phyloP scores from a whole-genome alignment of 1,140 invertebrate species.

The Micrasema longulum region DNA sequence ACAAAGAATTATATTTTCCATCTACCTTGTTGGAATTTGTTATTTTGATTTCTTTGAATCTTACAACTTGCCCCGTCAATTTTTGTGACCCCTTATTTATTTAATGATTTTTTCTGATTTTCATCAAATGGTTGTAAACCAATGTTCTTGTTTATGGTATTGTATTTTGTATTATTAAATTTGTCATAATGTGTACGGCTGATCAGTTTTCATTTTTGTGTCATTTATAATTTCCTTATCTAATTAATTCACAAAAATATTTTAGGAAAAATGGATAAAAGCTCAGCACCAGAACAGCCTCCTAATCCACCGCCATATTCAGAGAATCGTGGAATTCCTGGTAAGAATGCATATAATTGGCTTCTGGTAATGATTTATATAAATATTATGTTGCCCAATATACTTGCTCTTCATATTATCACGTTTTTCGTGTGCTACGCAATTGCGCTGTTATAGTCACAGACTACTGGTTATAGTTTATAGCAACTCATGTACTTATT shows the following conservation, averaged over 20 bases:
- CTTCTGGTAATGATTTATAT: background rate
- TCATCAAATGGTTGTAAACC: background rate
- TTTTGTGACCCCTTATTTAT: too few relatives aligned
- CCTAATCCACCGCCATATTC: conserved; percentile 53
- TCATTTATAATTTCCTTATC: background rate
- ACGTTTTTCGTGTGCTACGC: background rate
- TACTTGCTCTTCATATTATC: background rate
- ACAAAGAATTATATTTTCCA: too few relatives aligned
- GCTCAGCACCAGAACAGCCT: conserved; percentile 48
- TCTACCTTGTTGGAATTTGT: too few relatives aligned
- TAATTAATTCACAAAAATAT: conserved; percentile 1
- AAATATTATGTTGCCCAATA: too few relatives aligned
- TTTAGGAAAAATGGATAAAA: conserved; percentile 33
- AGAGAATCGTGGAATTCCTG: conserved; percentile 53
- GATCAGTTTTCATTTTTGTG: background rate
- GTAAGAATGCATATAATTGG: conserved; percentile 34
- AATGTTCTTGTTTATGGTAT: too few relatives aligned
- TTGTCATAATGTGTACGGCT: background rate
- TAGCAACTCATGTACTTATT: too few relatives aligned
- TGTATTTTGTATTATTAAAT: background rate
- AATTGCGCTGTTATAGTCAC: too few relatives aligned
- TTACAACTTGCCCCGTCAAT: too few relatives aligned
- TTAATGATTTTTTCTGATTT: too few relatives aligned
- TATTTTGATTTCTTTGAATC: too few relatives aligned
- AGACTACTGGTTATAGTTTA: too few relatives aligned